Base-by-base conservation (phyloP, 2,888 invertebrate genomes). In the Ectemnius lituratus region DNA sequence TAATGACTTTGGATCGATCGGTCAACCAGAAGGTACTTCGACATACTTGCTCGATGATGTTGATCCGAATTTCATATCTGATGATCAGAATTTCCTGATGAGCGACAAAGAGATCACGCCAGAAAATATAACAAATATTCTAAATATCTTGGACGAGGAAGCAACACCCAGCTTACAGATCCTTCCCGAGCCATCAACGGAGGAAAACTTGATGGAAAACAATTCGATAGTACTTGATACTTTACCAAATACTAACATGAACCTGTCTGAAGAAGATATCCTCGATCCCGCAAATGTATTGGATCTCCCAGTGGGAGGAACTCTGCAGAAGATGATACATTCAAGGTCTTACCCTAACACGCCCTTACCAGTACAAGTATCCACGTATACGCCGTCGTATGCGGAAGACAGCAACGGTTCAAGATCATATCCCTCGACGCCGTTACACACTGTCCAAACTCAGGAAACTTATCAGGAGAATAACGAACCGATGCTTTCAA, bases 381-480 rank as follows among this genome's bases (percentile, higher is more conserved):
- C 82, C 20, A 79, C 77, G 4, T 88, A 85, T 59, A 78, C 85
- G 8, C 73, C 85, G 11, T 81, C 86, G n/a, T 88, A 86, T 47
- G 73, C 86, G 2, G 90, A 90, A 27, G 89, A 90, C 23, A 87
- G 86, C 66, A 88, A 87, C 66, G 88, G 87, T 2, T 95, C 95
- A 14, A 94, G 95, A 87, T 96, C 96, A 0, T 95, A 96, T 90
- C 96, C 96, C 27, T 94, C 95, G 2, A 95, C 95, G 18, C 96
- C 96, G 16, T 92, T 94, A 82, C 88, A 90, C 62, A 87, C 85
- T 3, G 67, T 87, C 3, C 87, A 87, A 58, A 82, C 85, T 5
- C 81, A 82, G 18, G 87, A 86, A 4, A 76, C 78, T 23, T 91
- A 90, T 73, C 81, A 85, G 8, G 89, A 89, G 66, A 86, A 84